Evolutionary conservation across 64 coral and sea anemone species (phyloP), one percentile per base, ranked within the genome.

Genomic region (Porites australiensis): DNA sequence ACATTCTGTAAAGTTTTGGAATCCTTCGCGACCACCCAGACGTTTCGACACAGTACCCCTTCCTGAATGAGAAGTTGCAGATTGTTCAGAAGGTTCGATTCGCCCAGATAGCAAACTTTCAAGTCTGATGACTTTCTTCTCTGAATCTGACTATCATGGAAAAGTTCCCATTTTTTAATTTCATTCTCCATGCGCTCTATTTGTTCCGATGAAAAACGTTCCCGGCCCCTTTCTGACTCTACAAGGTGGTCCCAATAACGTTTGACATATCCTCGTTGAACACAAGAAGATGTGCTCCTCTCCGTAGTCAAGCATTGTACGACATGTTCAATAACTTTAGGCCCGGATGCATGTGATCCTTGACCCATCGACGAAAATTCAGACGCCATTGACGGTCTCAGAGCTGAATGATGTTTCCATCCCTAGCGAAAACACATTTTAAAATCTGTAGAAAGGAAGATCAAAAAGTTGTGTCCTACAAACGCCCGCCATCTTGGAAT

Each of bases 1-100:
- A 77, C 76, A 44, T 50, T 50, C 4, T 82, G 3, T 3, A 72
- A 51, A 21, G 13, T 64, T 51, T 80, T 20, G 14, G 46, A 4
- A 81, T 81, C 84, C 82, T 93, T 93, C 66, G 81, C 92, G 76
- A 93, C 49, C 48, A 63, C 85, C 84, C 84, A 93, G 6, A 88
- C 55, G 46, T 93, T 93, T 77, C 88, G 92, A 22, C 73, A 16
- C 58, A 93, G 84, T 14, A 93, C 85, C 8, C 92, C 92, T 57
- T 88, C 61, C 2, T 88, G 74, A 47, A 70, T 1, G 54, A 93
- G 70, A 81, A 93, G 64, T 7, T 88, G 21, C 12, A 88, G 50
- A 86, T 88, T 86, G 52, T 88, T 93, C 6, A 74, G 16, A 27
- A 86, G 84, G 61, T 93, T 81, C 0, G 81, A 75, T 14, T 86